Base-by-base conservation (phyloP, 2,113 vertebrate species). In the Gopherus flavomarginatus region DNA sequence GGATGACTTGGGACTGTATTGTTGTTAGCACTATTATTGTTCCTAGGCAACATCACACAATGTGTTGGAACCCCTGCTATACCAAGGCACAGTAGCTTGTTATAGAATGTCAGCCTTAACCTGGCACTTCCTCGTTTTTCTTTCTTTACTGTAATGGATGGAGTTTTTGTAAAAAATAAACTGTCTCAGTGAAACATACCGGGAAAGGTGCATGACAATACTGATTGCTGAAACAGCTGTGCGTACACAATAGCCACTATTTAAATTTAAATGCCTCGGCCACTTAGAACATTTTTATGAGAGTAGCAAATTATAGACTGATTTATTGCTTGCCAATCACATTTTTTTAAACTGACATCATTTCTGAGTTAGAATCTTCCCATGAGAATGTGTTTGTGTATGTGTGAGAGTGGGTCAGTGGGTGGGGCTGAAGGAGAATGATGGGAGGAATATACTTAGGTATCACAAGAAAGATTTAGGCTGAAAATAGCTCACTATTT, bases 321-420 rank as follows among this genome's bases (percentile, higher is more conserved):
- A 91, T 97, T 93, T 96, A 95, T 93, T 96, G 96, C 92, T 92
- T 97, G 84, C 93, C 92, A 97, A 79, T 91, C 95, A 91, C 79
- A 87, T 14, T 88, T 96, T 94, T 90, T 93, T 91, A 75, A 84
- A 95, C 49, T 38, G 62, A 91, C 90, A 26, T 42, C 1, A 1
- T 62, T 91, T 96, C 90, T 88, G 79, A 96, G 92, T 84, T 86
- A 79, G 86, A 52, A 24, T 52, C 26, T 87, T 89, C 84, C 92
- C 93, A 84, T 86, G 90, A 83, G 89, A 96, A 93, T 42, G 7
- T 81, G 50, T 93, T 96, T 50, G 57, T 94, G 86, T 0, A 10
- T 86, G 81, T 96, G 81, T 54, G 85, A 79, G 72, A 79, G 93
- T 24, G 59, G 52, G 26, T 88, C 81, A 65, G 90, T 93, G 95